phyloP scores from a whole-genome alignment of 2,113 vertebrate species.

The Anguilla japonica region DNA sequence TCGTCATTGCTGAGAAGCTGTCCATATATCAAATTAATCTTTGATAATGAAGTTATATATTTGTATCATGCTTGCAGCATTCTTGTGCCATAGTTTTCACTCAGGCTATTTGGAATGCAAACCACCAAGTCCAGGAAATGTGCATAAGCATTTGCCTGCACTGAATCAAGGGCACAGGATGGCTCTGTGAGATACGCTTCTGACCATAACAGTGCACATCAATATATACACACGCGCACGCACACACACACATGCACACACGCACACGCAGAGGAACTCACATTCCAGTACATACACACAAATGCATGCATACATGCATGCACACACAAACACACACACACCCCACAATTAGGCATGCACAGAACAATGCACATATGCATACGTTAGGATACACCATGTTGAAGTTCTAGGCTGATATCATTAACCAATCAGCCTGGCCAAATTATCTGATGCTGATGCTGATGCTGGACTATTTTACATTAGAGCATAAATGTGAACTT shows the following conservation, averaged over 20 bases:
- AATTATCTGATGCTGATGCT: too few species aligned
- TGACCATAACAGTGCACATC: not conserved
- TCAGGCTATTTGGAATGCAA: slow-evolving; percentile 49
- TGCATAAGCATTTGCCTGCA: slow-evolving; percentile 48
- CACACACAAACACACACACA: not conserved
- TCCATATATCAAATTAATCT: not conserved
- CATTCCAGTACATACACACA: not conserved
- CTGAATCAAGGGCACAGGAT: slow-evolving; percentile 16
- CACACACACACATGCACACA: not conserved
- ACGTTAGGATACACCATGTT: too few species aligned
- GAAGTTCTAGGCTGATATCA: too few species aligned
- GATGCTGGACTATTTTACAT: too few species aligned
- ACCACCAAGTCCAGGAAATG: slow-evolving; percentile 43
- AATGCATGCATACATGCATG: not conserved
- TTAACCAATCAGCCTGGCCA: too few species aligned
- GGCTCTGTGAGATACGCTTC: not conserved
- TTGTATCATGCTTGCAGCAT: not conserved
- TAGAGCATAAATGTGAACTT: too few species aligned
- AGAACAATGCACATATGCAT: too few species aligned
- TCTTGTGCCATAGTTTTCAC: slow-evolving; percentile 10
- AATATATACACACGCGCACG: not conserved
- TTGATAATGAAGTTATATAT: not conserved
- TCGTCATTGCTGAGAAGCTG: not conserved
- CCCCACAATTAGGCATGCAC: too few species aligned
- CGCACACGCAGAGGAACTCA: not conserved